phyloP scores from a whole-genome alignment of 35 echinoderm and acorn worm genomes.

The Amphiura filiformis region DNA sequence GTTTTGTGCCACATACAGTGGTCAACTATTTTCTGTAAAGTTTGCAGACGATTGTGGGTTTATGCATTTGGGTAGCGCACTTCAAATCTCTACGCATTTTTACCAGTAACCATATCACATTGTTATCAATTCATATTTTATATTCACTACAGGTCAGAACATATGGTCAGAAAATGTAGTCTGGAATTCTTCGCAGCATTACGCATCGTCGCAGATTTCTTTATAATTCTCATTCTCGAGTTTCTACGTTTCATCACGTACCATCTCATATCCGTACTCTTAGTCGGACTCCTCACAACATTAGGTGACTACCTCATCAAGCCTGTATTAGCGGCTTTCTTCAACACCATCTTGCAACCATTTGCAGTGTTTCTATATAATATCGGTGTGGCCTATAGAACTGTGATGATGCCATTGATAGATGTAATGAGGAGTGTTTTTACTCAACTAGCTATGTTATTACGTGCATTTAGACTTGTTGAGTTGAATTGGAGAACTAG shows the following conservation, averaged over 20 bases:
- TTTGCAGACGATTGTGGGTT: too few species aligned
- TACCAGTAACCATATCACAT: too few species aligned
- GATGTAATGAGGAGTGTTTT: constrained; percentile 29
- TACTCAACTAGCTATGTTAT: constrained; percentile 35
- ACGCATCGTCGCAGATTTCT: constrained; percentile 63
- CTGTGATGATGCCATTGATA: constrained; percentile 31
- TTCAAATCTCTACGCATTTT: too few species aligned
- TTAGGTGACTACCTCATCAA: constrained; percentile 67
- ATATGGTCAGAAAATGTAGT: constrained; percentile 34
- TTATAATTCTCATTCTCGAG: constrained; percentile 53
- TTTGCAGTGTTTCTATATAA: constrained; percentile 57
- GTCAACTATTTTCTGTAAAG: background rate
- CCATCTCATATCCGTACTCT: constrained; percentile 39
- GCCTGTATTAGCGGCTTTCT: constrained; percentile 43
- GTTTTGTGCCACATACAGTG: background rate
- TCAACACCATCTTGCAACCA: constrained; percentile 53
- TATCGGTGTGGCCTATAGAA: constrained; percentile 37
- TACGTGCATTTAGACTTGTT: constrained; percentile 53
- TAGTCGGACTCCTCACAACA: constrained; percentile 49
- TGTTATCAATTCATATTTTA: too few species aligned
- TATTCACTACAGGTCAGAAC: constrained; percentile 58
- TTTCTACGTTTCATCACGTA: constrained; percentile 44
- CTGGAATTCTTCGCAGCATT: constrained; percentile 53
- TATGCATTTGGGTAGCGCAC: background rate
- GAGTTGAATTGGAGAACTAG: constrained; percentile 45